Percentiles rank a stretch among this genome's conserved stretches.
These are phyloP conservation scores for Acanthurus tractus DNA, from an alignment of 2,797 vertebrate genomes.

Conservation along the genomic window DNA sequence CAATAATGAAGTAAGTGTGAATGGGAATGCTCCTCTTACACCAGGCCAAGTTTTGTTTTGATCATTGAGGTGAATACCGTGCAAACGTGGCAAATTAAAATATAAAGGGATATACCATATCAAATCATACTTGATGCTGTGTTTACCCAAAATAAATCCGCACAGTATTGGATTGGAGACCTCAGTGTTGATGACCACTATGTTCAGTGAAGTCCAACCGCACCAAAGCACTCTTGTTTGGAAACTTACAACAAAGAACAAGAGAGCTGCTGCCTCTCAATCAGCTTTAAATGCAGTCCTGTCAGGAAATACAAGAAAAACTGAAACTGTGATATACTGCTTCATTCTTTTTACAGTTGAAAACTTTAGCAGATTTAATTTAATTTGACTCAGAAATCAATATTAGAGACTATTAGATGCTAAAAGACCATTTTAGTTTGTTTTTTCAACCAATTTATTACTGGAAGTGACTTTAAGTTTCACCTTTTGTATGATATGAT, in stretches of 20 bases:
- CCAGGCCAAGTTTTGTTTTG: constrained; percentile 25
- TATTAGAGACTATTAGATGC: too few species aligned
- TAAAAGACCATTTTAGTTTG: not conserved
- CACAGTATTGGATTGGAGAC: not conserved
- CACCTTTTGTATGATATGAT: too few species aligned
- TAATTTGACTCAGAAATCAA: too few species aligned
- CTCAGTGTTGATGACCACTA: not conserved
- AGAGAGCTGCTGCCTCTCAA: not conserved
- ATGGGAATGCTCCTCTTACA: not conserved
- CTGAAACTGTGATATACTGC: not conserved
- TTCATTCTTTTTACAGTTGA: constrained; percentile 5
- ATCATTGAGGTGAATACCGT: constrained; percentile 1
- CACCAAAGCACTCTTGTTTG: not conserved
- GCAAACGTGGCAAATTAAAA: constrained; percentile 16
- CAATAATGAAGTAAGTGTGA: constrained; percentile 16
- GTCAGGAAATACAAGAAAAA: not conserved
- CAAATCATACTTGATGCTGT: not conserved
- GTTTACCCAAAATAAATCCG: constrained; percentile 14
- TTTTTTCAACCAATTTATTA: not conserved
- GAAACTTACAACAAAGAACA: not conserved
- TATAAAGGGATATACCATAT: not conserved
- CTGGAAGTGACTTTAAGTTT: not conserved
- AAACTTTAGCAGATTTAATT: not conserved
- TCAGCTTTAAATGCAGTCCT: constrained; percentile 2
- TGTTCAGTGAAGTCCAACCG: not conserved